Evolutionary conservation across 2,888 invertebrate species (phyloP).

Genomic region (Tiliacea aurago): DNA sequence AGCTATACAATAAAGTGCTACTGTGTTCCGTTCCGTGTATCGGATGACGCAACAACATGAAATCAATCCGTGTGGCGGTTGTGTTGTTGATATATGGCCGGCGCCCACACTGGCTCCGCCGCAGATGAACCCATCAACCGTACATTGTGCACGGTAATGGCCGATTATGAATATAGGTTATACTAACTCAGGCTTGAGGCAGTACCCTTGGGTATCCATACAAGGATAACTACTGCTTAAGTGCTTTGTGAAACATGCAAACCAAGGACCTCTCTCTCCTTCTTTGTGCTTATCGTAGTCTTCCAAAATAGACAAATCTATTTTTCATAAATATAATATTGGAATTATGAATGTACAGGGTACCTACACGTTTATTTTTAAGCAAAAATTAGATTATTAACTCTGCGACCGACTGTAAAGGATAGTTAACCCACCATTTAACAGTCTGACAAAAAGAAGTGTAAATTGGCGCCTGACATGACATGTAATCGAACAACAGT

Average conservation of each 20-base stretch:
- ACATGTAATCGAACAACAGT: constrained; percentile 76
- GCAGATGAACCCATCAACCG: constrained; percentile 64
- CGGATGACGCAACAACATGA: constrained; percentile 69
- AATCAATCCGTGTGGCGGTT: constrained; percentile 64
- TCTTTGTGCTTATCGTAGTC: background rate
- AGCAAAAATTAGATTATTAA: background rate
- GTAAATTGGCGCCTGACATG: constrained; percentile 42
- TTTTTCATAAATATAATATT: background rate
- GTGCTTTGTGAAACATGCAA: constrained; percentile 3
- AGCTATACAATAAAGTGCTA: constrained; percentile 62
- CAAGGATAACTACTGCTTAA: constrained; percentile 16
- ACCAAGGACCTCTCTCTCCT: background rate
- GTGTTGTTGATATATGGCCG: constrained; percentile 74
- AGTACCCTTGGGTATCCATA: constrained; percentile 21
- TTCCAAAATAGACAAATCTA: background rate
- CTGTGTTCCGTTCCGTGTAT: constrained; percentile 69
- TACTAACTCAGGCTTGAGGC: constrained; percentile 62
- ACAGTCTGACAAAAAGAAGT: constrained; percentile 15
- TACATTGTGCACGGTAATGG: constrained; percentile 73
- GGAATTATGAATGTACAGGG: no score
- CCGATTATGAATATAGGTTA: constrained; percentile 75
- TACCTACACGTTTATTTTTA: background rate
- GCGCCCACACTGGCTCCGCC: constrained; percentile 77
- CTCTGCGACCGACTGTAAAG: background rate
- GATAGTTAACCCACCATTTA: background rate